Conservation (phyloP, 1,140 invertebrate genomes). For the Rhyzopertha dominica region DNA sequence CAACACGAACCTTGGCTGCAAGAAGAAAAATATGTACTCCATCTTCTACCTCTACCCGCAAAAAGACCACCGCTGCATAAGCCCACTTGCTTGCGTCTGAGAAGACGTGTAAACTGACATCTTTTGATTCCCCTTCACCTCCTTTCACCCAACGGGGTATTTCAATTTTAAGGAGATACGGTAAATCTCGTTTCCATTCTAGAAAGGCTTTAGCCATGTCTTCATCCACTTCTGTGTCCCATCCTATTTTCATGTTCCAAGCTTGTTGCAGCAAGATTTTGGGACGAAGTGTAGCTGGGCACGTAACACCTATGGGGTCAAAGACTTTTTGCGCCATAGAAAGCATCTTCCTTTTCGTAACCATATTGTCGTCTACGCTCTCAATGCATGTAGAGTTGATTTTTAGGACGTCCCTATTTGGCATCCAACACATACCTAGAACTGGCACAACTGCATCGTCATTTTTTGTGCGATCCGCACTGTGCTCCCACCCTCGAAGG, state of each 20-base stretch:
- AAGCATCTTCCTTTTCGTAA: conserved; percentile 28
- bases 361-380: not conserved
- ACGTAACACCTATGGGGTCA: conserved; percentile 30
- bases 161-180: too few species aligned
- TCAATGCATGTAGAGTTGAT: not conserved
- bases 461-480: not conserved
- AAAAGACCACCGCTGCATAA: conserved; percentile 13
- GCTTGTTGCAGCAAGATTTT: conserved; percentile 22
- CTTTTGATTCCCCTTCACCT: not conserved
- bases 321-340: conserved; percentile 26
- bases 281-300: conserved; percentile 19
- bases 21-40: not conserved
- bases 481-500: conserved; percentile 26
- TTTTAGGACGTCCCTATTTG: not conserved
- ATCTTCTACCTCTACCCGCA: not conserved
- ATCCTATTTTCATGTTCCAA: conserved; percentile 19
- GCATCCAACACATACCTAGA: conserved; percentile 4
- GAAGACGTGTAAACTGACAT: conserved; percentile 3
- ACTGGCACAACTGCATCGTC: not conserved
- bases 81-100: conserved; percentile 2
- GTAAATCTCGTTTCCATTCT: too few species aligned
- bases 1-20: conserved; percentile 1
- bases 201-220: conserved; percentile 2
- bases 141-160: not conserved
- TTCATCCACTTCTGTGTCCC: conserved; percentile 22